Evolutionary conservation across 2,888 invertebrate species (phyloP).

Genomic region (Platycheirus albimanus): DNA sequence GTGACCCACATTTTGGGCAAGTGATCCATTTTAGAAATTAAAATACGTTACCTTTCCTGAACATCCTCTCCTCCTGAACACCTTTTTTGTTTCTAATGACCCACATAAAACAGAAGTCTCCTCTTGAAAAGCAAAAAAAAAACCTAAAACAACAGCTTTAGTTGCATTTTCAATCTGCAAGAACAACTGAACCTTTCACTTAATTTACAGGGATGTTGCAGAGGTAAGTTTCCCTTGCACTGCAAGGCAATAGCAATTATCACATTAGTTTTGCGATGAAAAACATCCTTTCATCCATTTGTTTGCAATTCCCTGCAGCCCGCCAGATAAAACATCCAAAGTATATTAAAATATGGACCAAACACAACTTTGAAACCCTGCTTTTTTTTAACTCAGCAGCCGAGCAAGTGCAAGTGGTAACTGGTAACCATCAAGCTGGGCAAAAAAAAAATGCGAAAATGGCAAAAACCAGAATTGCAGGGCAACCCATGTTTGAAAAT

Average conservation of each 20-base stretch:
- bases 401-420: background rate
- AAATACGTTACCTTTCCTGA: too few species aligned
- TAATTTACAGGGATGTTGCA: background rate
- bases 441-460: conserved; percentile 48
- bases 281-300: conserved; percentile 60
- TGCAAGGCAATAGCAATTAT: conserved; percentile 60
- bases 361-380: conserved; percentile 36
- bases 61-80: too few species aligned
- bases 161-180: conserved; percentile 12
- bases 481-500: conserved; percentile 22
- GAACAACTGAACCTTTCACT: background rate
- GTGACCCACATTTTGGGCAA: too few species aligned
- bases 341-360: conserved; percentile 67
- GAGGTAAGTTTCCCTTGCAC: background rate
- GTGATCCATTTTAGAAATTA: too few species aligned
- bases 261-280: conserved; percentile 56
- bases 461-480: conserved; percentile 59
- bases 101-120: too few species aligned
- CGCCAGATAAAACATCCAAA: conserved; percentile 55
- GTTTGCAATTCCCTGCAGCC: conserved; percentile 43
- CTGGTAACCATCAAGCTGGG: background rate
- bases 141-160: background rate
- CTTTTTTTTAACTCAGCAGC: background rate
- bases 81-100: too few species aligned
- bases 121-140: too few species aligned